Base-by-base conservation (phyloP, 2,888 invertebrate species). In the Monopis laevigella region DNA sequence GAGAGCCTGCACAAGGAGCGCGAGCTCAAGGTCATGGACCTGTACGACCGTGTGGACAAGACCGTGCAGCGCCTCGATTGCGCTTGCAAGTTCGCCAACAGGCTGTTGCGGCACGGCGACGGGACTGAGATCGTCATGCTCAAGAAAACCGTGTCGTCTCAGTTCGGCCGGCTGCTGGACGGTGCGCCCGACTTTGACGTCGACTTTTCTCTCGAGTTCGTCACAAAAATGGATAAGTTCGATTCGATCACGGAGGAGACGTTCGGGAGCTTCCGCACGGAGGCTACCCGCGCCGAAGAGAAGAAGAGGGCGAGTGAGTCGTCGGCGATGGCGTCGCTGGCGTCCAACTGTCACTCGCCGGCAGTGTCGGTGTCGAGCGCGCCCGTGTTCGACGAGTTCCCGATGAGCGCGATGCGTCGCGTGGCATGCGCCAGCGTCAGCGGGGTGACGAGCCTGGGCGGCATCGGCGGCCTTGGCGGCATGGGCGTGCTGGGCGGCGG, bases 1-100 rank as follows among this genome's bases (percentile, higher is more conserved):
- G 88, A 89, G 53, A 84, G 84, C 48, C 66, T 92, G 47, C 95
- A 96, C 65, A 89, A 90, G 45, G 88, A 90, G 56, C 86, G 93
- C 45, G 95, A 95, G 67, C 82, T 96, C 27, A 89, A 90, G 65
- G 89, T 96, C 24, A 96, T 96, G 94, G 94, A 95, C 60, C 82
- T 90, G 46, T 88, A 90, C 58, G 90, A 92, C 58, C 87, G 87
- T 45, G 86, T 95, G 42, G 93, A 92, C 54, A 93, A 92, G 60
- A 90, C 89, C 3, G 88, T 91, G 47, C 90, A 89, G 47, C 88
- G 90, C 54, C 88, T 96, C 46, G 92, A 93, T 56, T 91, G 92
- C 58, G 94, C 94, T 7, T 91, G 91, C 58, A 88, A 89, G 54
- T 96, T 94, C 61, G 89, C 94, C 0, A 84, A 88, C 11, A 86